phyloP scores from a whole-genome alignment of 2,888 invertebrate species.

The Drosophila kuntzei region DNA sequence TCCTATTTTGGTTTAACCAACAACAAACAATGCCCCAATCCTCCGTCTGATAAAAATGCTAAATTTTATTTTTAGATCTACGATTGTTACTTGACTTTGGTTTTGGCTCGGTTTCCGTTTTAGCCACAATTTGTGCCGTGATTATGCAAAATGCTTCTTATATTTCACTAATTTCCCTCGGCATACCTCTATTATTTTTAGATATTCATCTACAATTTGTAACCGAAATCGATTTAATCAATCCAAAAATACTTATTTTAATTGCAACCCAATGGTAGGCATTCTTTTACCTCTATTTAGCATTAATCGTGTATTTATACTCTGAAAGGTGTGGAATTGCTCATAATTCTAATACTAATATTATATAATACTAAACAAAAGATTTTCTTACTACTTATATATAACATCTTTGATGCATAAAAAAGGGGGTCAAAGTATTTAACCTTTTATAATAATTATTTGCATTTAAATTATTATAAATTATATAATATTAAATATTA shows the following conservation, averaged over 20 bases:
- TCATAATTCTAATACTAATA: no score
- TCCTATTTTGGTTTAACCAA: slow-evolving; percentile 57
- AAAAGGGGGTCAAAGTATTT: no score
- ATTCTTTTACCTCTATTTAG: no score
- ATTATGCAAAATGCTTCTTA: slow-evolving; percentile 66
- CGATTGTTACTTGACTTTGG: slow-evolving; percentile 30
- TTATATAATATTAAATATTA: no score
- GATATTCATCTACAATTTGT: slow-evolving; percentile 29
- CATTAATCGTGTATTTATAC: background rate
- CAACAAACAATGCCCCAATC: slow-evolving; percentile 8
- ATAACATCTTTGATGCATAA: no score
- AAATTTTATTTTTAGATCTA: slow-evolving; percentile 68
- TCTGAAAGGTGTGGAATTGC: background rate
- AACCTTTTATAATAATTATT: no score
- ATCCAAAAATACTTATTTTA: background rate
- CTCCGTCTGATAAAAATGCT: slow-evolving; percentile 24
- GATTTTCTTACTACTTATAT: no score
- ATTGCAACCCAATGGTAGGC: background rate
- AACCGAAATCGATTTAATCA: slow-evolving; percentile 22
- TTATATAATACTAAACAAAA: no score
- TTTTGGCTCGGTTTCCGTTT: slow-evolving; percentile 14
- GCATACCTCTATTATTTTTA: slow-evolving; percentile 28
- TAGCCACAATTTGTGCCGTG: slow-evolving; percentile 48
- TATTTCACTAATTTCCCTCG: slow-evolving; percentile 38
- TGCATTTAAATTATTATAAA: no score